Conservation (phyloP, 1,140 invertebrate genomes). For the Oedothorax gibbosus region DNA sequence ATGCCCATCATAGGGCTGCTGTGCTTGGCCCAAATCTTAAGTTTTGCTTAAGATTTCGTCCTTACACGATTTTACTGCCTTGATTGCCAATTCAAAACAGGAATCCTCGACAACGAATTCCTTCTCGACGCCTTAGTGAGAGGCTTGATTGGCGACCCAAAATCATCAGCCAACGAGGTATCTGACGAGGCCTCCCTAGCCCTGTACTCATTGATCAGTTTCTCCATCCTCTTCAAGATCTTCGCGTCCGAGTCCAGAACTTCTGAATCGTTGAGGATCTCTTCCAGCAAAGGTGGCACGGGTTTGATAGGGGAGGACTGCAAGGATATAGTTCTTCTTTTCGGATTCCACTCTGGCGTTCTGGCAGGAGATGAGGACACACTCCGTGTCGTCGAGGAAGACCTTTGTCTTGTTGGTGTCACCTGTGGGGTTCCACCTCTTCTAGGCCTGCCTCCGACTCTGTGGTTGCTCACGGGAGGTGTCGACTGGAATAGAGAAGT, state of each 20-base stretch:
- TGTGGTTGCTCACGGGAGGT: background rate
- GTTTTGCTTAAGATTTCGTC: too few species aligned
- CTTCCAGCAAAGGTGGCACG: conserved; percentile 50
- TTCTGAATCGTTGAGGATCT: conserved; percentile 54
- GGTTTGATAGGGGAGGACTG: conserved; percentile 41
- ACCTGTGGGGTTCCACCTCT: background rate
- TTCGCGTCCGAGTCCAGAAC: conserved; percentile 53
- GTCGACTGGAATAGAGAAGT: conserved; percentile 46
- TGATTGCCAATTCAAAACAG: conserved; percentile 38
- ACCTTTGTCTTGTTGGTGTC: conserved; percentile 1
- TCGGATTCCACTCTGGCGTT: conserved; percentile 49
- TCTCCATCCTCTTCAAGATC: conserved; percentile 48
- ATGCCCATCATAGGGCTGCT: too few species aligned
- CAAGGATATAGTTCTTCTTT: conserved; percentile 40
- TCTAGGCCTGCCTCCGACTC: conserved; percentile 19
- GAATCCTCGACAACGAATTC: conserved; percentile 48
- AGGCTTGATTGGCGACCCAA: conserved; percentile 12
- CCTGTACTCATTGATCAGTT: conserved; percentile 55
- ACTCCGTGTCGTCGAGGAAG: conserved; percentile 34
- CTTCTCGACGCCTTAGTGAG: conserved; percentile 26
- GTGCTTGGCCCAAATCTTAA: too few species aligned
- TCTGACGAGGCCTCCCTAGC: conserved; percentile 29
- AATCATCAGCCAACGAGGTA: conserved; percentile 38
- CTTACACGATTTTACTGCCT: background rate
- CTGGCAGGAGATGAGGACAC: conserved; percentile 37